Evolutionary conservation across 1,140 invertebrate genomes (phyloP).

Genomic region (Lysiphlebus fabarum): DNA sequence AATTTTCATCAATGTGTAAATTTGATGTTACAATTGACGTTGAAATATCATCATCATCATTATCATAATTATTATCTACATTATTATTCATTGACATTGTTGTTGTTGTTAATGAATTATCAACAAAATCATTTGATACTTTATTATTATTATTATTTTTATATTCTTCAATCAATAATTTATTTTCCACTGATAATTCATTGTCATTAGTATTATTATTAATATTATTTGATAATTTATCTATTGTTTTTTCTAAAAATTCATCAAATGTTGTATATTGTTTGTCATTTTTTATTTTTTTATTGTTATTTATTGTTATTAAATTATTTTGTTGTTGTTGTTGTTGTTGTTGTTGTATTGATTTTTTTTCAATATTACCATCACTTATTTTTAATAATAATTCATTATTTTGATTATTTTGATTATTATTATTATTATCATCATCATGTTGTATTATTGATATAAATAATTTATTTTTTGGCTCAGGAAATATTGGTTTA

Average conservation of each 20-base stretch:
- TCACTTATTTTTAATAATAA: not conserved
- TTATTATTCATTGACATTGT: not conserved
- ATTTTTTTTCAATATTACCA: not conserved
- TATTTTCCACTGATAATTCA: slow-evolving; percentile 6
- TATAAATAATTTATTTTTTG: slow-evolving; percentile 35
- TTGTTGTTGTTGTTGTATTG: not conserved
- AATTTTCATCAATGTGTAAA: slow-evolving; percentile 10
- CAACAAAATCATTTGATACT: slow-evolving; percentile 2
- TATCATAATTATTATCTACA: no score
- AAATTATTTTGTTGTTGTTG: not conserved
- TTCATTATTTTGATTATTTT: not conserved
- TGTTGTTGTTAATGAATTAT: no score
- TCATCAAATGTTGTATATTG: slow-evolving; percentile 22
- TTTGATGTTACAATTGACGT: not conserved
- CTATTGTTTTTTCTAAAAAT: slow-evolving; percentile 28
- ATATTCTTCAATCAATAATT: slow-evolving; percentile 17
- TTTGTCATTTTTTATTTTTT: not conserved
- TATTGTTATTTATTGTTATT: not conserved
- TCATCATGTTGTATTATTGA: slow-evolving; percentile 26
- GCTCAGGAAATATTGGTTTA: slow-evolving; percentile 35
- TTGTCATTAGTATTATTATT: not conserved
- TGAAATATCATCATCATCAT: not conserved
- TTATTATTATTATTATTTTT: slow-evolving; percentile 14
- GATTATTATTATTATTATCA: not conserved
- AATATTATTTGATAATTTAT: not conserved